Percentiles rank a stretch among this genome's conserved stretches.
These are phyloP conservation scores for Rousettus leschenaultii DNA, from an alignment of 2,113 vertebrate species.

Conservation along the genomic window DNA sequence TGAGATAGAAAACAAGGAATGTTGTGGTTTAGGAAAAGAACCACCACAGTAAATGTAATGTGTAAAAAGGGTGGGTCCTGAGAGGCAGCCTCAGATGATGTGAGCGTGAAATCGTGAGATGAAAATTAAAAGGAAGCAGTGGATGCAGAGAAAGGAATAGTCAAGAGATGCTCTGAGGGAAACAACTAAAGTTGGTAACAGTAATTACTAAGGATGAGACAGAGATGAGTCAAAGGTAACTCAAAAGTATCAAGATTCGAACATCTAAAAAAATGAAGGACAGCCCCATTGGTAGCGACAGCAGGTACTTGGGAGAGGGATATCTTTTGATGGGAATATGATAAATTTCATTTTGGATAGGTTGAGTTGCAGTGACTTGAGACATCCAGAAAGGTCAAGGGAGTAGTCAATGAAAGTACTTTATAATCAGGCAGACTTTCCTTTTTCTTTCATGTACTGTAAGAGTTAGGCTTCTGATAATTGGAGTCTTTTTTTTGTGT, in stretches of 20 bases:
- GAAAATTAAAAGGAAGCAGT: neutral
- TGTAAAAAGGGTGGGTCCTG: neutral
- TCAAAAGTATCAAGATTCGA: neutral
- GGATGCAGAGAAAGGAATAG: neutral
- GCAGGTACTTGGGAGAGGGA: neutral
- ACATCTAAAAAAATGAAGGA: neutral
- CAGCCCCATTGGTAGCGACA: neutral
- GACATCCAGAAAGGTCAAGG: neutral
- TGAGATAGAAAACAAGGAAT: neutral
- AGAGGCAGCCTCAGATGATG: neutral
- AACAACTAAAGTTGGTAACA: neutral
- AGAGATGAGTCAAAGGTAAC: neutral
- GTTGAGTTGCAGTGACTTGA: neutral
- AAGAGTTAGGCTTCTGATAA: neutral
- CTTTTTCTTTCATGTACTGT: constrained; percentile 1
- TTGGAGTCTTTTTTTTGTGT: neutral
- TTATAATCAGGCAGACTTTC: neutral
- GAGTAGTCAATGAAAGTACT: neutral
- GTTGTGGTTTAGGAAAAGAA: neutral
- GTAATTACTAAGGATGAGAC: neutral
- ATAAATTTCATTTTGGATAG: neutral
- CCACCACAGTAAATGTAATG: neutral
- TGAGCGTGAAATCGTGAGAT: neutral
- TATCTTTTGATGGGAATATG: neutral
- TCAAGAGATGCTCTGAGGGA: neutral